Conservation (phyloP, 2,888 invertebrate species). For the Nomada goodeniana region DNA sequence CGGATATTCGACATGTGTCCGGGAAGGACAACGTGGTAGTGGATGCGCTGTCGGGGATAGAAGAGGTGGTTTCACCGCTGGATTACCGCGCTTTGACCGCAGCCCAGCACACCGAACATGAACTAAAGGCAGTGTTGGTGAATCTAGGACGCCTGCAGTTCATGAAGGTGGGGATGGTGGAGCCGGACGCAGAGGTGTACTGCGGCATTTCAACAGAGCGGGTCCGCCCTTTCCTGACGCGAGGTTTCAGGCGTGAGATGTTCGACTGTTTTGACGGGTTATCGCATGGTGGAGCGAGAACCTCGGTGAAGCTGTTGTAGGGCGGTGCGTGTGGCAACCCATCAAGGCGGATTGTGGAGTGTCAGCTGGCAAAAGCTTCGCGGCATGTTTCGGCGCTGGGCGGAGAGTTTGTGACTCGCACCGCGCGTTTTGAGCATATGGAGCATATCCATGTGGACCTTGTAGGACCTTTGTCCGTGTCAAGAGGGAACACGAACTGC, state of each 20-base stretch:
- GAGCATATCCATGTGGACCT: conserved; percentile 7
- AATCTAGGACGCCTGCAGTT: background rate
- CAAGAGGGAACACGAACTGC: background rate
- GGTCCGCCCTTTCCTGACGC: background rate
- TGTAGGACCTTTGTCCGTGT: background rate
- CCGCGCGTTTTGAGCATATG: background rate
- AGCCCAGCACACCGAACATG: background rate
- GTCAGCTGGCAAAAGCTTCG: background rate
- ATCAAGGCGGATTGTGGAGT: background rate
- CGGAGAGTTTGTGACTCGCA: background rate
- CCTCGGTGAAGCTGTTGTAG: too few relatives aligned
- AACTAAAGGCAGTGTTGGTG: background rate
- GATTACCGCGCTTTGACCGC: background rate
- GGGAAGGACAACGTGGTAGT: background rate
- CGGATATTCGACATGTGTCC: background rate
- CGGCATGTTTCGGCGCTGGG: background rate
- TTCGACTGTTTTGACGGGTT: background rate
- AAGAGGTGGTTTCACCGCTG: background rate
- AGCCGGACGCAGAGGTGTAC: background rate
- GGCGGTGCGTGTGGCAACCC: background rate
- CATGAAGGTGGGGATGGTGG: background rate
- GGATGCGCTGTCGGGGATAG: background rate
- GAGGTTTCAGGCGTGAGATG: too few relatives aligned
- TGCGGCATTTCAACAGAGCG: background rate
- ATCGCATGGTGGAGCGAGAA: background rate